Conservation (phyloP, 2,113 vertebrate genomes). For the Chloropsis hardwickii region DNA sequence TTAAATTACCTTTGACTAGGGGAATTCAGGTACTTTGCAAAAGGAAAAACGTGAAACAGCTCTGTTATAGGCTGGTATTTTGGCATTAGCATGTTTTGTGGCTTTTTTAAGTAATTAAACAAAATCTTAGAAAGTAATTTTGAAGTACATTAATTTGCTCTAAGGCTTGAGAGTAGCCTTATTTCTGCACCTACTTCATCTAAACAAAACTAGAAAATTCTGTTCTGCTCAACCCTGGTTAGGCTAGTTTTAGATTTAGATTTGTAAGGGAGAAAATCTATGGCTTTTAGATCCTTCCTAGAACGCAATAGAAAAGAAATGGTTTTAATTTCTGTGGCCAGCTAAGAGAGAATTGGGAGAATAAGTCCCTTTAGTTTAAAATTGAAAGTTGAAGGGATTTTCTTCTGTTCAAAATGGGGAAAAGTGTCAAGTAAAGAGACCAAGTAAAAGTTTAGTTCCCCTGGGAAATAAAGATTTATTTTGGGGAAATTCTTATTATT, state of each 20-base stretch:
- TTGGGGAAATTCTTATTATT: not conserved
- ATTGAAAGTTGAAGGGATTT: not conserved
- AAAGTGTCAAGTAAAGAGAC: not conserved
- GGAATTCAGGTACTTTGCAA: not conserved
- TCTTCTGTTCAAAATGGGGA: not conserved
- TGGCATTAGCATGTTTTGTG: not conserved
- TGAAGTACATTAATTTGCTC: not conserved
- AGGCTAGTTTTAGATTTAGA: not conserved
- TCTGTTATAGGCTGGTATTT: not conserved
- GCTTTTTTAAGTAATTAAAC: not conserved
- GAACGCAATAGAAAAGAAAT: not conserved
- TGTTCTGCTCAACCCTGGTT: not conserved
- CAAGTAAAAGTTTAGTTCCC: not conserved
- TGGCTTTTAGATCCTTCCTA: not conserved
- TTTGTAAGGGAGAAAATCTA: not conserved
- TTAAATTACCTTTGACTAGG: not conserved
- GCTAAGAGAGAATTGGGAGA: not conserved
- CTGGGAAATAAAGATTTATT: not conserved
- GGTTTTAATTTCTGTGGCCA: not conserved
- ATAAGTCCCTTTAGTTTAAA: not conserved
- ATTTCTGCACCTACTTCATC: not conserved
- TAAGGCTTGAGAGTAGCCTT: not conserved
- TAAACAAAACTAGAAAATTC: not conserved
- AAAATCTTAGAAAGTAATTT: not conserved
- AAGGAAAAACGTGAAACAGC: not conserved